Evolutionary conservation across 2,113 vertebrate species (phyloP), one percentile per base, ranked within the genome.

Genomic region (Sisor rabdophorus): DNA sequence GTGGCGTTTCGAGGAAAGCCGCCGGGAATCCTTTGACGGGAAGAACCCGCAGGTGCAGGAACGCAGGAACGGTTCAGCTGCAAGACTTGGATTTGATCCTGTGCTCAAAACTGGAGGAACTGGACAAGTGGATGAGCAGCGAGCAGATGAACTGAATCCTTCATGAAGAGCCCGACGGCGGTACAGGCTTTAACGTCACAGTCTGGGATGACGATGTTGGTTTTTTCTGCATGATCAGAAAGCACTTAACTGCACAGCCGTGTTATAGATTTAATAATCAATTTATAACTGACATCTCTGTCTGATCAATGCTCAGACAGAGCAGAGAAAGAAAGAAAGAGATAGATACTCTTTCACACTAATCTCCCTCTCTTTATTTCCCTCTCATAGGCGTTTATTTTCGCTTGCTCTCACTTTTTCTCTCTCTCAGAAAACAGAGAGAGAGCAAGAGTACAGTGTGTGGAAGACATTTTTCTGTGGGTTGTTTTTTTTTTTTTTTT

Each of bases 71-170:
- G 30, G 76, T 83, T 73, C 81, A 83, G 26, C 74, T 81, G 28
- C 89, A 90, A 71, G 93, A 95, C 19, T 81, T 92, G 59, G 93
- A 95, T 72, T 90, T 90, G 0, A 86, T 92, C 4, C 88, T 94
- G 69, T 91, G 89, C 76, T 79, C 90, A 44, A 93, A 91, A 52
- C 87, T 93, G 0, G 82, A 88, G 20, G 86, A 92, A 75, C 81
- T 93, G 16, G 88, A 83, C 28, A 11, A 86, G 81, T 90, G 90
- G 90, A 54, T 91, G 78, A 78, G 69, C 0, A 10, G 67, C 0
- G 85, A 92, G 77, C 84, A 89, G 75, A 52, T 20, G 5, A 81
- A 78, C 32, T 88, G 86, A 89, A 78, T 0, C 58, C 53, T 73
- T 16, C 59, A 9, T n/a, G 32, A 40, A 64, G 17, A 30, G 26